Base-by-base conservation (phyloP, 2,113 vertebrate species). In the Silurus glanis region DNA sequence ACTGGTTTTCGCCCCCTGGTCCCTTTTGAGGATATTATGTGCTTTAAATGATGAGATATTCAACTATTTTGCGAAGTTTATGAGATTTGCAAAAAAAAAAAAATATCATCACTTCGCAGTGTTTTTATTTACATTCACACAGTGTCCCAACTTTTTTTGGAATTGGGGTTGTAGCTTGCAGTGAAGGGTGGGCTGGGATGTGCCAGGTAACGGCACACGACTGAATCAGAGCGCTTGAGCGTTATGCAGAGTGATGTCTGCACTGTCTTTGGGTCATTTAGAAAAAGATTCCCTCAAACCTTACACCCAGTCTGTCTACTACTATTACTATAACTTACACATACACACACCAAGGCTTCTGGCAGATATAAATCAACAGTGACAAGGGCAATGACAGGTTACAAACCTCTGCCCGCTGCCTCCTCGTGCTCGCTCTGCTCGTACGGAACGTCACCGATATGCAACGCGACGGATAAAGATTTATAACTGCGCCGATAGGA, bases 191-290 rank as follows among this genome's bases (percentile, higher is more conserved):
- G 47, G 8, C 71, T 45, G 23, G 71, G 75, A 55, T 3, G 23
- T n/a, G 14, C 25, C 75, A 79, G 75, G 78, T 80, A 80, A 16
- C 76, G 28, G 3, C 21, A 16, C 53, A 78, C 23, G 49, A 76
- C 53, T 9, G 55, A 25, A 25, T 58, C 53, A 1, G 3, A 49
- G 37, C 28, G 21, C 12, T 49, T 94, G 94, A 95, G 87, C 90
- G 83, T 92, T 87, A 94, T 94, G 87, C 92, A 91, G 92, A 80
- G 49, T 93, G 94, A 93, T 92, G 92, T 45, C 87, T 89, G 90
- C 90, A 92, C 92, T 93, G 93, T 95, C 93, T 93, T 93, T 93
- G 91, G 93, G 91, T 94, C 93, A 94, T 94, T 95, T 93, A 89
- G 83, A 89, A 92, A 93, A 91, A 89, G 92, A 82, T 86, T 88